phyloP scores from a whole-genome alignment of 2,888 invertebrate genomes.

The Hemithea aestivaria region DNA sequence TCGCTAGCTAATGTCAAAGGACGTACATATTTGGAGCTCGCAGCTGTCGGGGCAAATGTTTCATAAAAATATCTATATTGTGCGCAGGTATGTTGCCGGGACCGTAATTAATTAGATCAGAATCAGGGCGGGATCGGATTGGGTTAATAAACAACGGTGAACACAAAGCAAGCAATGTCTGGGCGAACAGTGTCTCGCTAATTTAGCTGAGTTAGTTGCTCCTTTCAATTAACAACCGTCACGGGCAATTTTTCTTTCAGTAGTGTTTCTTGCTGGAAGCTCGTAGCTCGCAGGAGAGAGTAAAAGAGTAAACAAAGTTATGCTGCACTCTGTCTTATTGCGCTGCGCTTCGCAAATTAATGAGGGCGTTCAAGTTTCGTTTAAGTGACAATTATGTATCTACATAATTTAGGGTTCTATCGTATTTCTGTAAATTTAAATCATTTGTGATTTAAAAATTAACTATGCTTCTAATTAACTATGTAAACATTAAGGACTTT shows the following conservation, averaged over 20 bases:
- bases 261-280: slow-evolving; percentile 19
- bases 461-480: too few species aligned
- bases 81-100: slow-evolving; percentile 19
- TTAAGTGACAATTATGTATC: too few species aligned
- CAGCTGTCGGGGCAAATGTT: slow-evolving; percentile 17
- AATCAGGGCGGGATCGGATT: slow-evolving; percentile 20
- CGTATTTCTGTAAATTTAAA: too few species aligned
- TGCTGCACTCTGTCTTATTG: slow-evolving; percentile 24
- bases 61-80: slow-evolving; percentile 23
- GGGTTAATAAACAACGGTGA: slow-evolving; percentile 24
- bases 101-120: slow-evolving; percentile 24
- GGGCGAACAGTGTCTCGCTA: slow-evolving; percentile 28
- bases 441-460: too few species aligned
- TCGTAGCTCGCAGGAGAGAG: slow-evolving; percentile 1
- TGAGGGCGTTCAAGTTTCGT: slow-evolving; percentile 3
- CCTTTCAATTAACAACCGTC: slow-evolving; percentile 52
- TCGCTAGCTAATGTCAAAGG: slow-evolving; percentile 14
- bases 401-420: too few species aligned
- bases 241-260: slow-evolving; percentile 42
- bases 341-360: slow-evolving; percentile 9
- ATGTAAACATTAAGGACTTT: too few species aligned
- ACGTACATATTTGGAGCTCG: slow-evolving; percentile 12
- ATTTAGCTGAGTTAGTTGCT: slow-evolving; percentile 45
- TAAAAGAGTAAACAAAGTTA: slow-evolving; percentile 31
- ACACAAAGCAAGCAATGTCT: slow-evolving; percentile 23